These are phyloP conservation scores for Coelopa pilipes DNA, from an alignment of 2,888 invertebrate species.

Conservation along the genomic window DNA sequence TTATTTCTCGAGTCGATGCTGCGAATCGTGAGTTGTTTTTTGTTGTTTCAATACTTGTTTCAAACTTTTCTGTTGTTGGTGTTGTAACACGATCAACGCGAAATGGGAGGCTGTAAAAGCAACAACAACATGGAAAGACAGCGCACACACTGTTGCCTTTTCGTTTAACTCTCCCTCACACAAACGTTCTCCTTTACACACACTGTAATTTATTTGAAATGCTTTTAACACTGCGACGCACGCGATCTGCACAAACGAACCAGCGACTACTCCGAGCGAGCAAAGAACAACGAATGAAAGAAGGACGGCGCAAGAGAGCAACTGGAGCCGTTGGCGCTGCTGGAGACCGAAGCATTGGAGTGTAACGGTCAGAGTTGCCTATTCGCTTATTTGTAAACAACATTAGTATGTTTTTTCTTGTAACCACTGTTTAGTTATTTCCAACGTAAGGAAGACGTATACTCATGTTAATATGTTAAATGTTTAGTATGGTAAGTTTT, in stretches of 20 bases:
- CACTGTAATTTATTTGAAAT: too few species aligned
- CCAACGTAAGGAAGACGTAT: too few species aligned
- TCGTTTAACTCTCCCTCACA: neutral
- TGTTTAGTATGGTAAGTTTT: too few species aligned
- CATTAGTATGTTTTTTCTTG: too few species aligned
- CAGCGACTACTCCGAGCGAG: slow-evolving; percentile 35
- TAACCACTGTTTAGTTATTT: too few species aligned
- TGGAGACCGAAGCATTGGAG: slow-evolving; percentile 14
- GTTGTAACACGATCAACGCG: slow-evolving; percentile 35
- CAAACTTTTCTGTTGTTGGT: slow-evolving; percentile 17
- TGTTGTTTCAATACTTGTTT: slow-evolving; percentile 15
- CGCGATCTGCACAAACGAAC: neutral
- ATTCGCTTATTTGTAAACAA: too few species aligned
- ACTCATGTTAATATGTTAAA: too few species aligned
- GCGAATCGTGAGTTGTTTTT: slow-evolving; percentile 20
- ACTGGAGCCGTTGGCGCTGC: slow-evolving; percentile 37
- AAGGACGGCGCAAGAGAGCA: slow-evolving; percentile 36
- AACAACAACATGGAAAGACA: slow-evolving; percentile 16
- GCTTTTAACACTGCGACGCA: neutral
- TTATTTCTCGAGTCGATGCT: slow-evolving; percentile 4
- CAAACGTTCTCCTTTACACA: neutral
- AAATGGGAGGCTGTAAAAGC: slow-evolving; percentile 27
- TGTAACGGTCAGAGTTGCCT: neutral
- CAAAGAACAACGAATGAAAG: slow-evolving; percentile 46
- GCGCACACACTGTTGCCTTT: slow-evolving; percentile 14